These are phyloP conservation scores for Zaprionus lachaisei DNA, from an alignment of 1,140 invertebrate genomes.

Conservation along the genomic window DNA sequence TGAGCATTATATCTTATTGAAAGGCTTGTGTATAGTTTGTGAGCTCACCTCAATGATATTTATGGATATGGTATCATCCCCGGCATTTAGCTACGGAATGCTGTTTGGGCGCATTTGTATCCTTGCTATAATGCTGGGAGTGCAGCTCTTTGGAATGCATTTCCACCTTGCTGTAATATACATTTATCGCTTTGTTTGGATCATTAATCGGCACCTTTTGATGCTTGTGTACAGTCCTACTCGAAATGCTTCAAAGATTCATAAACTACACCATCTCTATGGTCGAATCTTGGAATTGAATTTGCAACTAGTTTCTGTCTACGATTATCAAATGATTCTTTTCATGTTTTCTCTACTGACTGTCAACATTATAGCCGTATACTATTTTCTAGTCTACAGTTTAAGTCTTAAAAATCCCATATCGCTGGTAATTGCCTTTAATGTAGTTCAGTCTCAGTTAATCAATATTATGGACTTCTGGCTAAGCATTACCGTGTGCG, in stretches of 20 bases:
- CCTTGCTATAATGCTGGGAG: not conserved
- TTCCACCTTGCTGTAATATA: conserved; percentile 45
- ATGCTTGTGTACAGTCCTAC: conserved; percentile 15
- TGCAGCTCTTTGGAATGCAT: conserved; percentile 38
- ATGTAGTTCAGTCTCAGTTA: conserved; percentile 9
- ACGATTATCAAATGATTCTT: conserved; percentile 48
- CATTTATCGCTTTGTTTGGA: conserved; percentile 55
- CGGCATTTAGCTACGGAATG: conserved; percentile 12
- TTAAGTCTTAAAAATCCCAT: not conserved
- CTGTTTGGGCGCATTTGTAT: no score
- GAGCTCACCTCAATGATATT: conserved; percentile 18
- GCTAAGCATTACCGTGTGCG: conserved; percentile 33
- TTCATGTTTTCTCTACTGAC: conserved; percentile 30
- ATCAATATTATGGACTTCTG: conserved; percentile 55
- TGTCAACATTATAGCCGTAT: conserved; percentile 40
- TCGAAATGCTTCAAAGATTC: not conserved
- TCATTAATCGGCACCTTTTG: conserved; percentile 44
- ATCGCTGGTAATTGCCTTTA: not conserved
- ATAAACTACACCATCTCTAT: conserved; percentile 13
- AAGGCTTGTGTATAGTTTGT: conserved; percentile 18
- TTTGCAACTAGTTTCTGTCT: conserved; percentile 13
- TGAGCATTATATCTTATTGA: conserved; percentile 37
- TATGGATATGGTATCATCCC: conserved; percentile 5
- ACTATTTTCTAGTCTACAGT: conserved; percentile 45
- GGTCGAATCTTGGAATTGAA: conserved; percentile 39